A percentile compares a stretch with the other conserved stretches of the same genome.
Conservation (phyloP, 2,113 vertebrate species). For the Thinocorus orbignyianus region DNA sequence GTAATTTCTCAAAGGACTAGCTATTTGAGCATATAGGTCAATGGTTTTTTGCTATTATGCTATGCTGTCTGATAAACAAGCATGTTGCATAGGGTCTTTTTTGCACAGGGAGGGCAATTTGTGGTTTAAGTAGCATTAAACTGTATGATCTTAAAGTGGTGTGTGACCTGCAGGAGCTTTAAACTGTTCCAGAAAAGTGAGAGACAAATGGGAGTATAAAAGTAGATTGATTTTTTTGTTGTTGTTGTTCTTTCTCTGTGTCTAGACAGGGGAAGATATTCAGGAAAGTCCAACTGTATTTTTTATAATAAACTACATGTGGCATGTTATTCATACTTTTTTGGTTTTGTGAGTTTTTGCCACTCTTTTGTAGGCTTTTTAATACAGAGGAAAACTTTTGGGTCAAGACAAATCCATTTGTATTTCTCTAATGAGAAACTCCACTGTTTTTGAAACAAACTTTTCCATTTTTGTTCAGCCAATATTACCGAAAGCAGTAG, state of each 20-base stretch:
- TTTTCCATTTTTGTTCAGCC: background rate
- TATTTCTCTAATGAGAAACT: background rate
- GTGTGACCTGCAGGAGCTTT: background rate
- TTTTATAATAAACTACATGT: background rate
- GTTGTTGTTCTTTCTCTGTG: background rate
- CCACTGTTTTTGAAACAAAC: background rate
- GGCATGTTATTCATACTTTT: background rate
- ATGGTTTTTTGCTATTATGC: background rate
- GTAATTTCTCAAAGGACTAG: background rate
- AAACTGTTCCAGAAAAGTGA: background rate
- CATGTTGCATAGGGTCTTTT: background rate
- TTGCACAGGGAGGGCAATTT: background rate
- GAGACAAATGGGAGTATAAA: background rate
- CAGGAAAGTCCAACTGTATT: background rate
- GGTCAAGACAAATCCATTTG: background rate
- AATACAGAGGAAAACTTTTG: background rate
- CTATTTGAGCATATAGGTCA: background rate
- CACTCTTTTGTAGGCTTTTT: background rate
- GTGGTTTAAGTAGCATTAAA: background rate
- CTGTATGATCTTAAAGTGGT: background rate
- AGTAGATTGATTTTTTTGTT: background rate
- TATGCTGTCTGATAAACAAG: background rate
- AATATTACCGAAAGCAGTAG: background rate
- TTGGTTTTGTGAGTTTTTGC: background rate
- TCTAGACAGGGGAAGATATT: background rate